Evolutionary conservation across 2,888 invertebrate species (phyloP).

Genomic region (Drosophila fungiperda): DNA sequence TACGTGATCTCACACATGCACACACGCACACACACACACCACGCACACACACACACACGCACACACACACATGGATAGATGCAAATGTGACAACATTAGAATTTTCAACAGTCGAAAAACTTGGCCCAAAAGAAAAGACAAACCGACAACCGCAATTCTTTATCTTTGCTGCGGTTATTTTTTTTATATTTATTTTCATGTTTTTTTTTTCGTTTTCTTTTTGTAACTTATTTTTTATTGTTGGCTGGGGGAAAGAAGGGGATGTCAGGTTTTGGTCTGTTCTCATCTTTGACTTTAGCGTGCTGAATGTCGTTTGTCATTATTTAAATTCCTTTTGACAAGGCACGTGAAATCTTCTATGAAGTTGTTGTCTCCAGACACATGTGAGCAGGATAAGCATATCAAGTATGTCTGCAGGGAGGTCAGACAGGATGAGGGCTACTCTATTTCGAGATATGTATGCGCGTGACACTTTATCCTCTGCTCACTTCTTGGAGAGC

Average conservation of each 20-base stretch:
- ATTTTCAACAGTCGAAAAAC: slow-evolving; percentile 82
- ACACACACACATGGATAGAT: slow-evolving; percentile 43
- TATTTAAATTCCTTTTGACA: slow-evolving; percentile 83
- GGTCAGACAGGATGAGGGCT: slow-evolving; percentile 39
- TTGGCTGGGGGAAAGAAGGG: background rate
- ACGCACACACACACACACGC: slow-evolving; percentile 18
- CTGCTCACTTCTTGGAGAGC: slow-evolving; percentile 46
- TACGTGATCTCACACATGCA: slow-evolving; percentile 66
- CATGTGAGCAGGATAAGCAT: slow-evolving; percentile 64
- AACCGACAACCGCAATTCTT: slow-evolving; percentile 76
- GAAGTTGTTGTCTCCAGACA: slow-evolving; percentile 74
- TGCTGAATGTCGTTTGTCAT: slow-evolving; percentile 82
- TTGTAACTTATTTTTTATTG: slow-evolving; percentile 20
- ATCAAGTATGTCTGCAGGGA: slow-evolving; percentile 51
- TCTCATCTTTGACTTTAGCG: slow-evolving; percentile 66
- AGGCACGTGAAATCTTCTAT: slow-evolving; percentile 72
- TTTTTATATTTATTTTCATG: slow-evolving; percentile 5
- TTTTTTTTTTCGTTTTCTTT: background rate
- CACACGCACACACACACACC: slow-evolving; percentile 27
- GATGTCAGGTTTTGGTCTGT: background rate
- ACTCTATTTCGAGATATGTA: slow-evolving; percentile 6
- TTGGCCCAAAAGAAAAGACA: slow-evolving; percentile 59
- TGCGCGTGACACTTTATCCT: slow-evolving; percentile 36
- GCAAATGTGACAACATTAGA: slow-evolving; percentile 82
- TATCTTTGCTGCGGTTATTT: slow-evolving; percentile 57